phyloP scores from a whole-genome alignment of 2,113 vertebrate genomes.

The Otolemur garnettii region DNA sequence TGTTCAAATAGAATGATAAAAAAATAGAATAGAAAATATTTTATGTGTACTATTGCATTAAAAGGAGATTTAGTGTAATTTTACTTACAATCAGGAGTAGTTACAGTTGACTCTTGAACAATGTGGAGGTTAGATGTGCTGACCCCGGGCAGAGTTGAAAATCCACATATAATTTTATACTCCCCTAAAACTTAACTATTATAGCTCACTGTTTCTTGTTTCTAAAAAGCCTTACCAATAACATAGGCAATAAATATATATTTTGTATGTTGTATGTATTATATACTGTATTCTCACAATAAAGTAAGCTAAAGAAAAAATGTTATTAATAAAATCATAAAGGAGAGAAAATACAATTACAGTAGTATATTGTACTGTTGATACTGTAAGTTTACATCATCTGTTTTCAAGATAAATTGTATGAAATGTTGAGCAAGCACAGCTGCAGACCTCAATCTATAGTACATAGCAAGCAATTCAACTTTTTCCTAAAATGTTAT shows the following conservation, averaged over 20 bases:
- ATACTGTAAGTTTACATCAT: too few relatives aligned
- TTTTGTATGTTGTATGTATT: background rate
- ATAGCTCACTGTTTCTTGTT: background rate
- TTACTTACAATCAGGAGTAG: constrained; percentile 63
- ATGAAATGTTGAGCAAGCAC: too few relatives aligned
- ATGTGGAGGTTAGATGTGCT: background rate
- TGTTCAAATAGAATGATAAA: background rate
- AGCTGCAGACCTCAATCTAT: too few relatives aligned
- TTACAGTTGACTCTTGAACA: background rate
- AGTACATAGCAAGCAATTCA: too few relatives aligned
- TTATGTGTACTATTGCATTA: constrained; percentile 65
- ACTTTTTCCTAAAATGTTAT: too few relatives aligned
- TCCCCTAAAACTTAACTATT: background rate
- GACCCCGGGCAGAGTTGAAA: background rate
- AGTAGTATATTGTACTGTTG: too few relatives aligned
- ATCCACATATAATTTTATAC: background rate
- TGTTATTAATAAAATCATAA: background rate
- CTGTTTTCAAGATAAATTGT: too few relatives aligned
- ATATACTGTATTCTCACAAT: background rate
- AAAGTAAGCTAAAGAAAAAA: background rate
- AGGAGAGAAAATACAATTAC: background rate
- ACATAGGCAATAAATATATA: background rate
- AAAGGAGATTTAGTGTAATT: constrained; percentile 73
- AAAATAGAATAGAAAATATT: constrained; percentile 23
- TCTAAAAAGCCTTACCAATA: background rate